A percentile compares a stretch with the other conserved stretches of the same genome.
phyloP scores from a whole-genome alignment of 2,888 invertebrate genomes.

The Agriopis leucophaearia region DNA sequence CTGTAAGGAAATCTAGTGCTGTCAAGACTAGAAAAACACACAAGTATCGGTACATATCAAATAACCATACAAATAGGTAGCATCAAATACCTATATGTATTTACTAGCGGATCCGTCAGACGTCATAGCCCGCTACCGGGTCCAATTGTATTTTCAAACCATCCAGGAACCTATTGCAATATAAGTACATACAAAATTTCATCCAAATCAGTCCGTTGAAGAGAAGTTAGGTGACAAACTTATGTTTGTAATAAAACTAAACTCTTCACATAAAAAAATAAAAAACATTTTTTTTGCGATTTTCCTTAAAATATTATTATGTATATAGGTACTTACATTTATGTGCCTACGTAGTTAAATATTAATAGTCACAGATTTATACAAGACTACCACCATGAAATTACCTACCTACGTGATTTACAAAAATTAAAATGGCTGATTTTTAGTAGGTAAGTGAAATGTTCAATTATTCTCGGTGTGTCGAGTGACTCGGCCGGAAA shows the following conservation, averaged over 20 bases:
- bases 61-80: neutral
- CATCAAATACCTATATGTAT: too few species aligned
- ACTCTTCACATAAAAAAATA: neutral
- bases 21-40: constrained; percentile 8
- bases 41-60: neutral
- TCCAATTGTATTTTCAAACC: too few species aligned
- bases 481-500: neutral
- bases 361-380: neutral
- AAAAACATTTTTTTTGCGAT: too few species aligned
- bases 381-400: neutral
- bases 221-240: too few species aligned
- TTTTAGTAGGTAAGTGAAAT: neutral
- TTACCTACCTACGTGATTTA: neutral
- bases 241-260: too few species aligned
- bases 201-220: too few species aligned
- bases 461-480: constrained; percentile 1
- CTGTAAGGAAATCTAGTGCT: constrained; percentile 12
- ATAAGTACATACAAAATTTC: too few species aligned
- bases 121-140: too few species aligned
- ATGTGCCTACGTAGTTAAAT: neutral
- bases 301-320: too few species aligned
- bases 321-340: neutral
- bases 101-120: too few species aligned
- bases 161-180: too few species aligned
- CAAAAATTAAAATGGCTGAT: neutral